Base-by-base conservation (phyloP, 2,888 invertebrate species). In the Rambutsinella grinnellia region DNA sequence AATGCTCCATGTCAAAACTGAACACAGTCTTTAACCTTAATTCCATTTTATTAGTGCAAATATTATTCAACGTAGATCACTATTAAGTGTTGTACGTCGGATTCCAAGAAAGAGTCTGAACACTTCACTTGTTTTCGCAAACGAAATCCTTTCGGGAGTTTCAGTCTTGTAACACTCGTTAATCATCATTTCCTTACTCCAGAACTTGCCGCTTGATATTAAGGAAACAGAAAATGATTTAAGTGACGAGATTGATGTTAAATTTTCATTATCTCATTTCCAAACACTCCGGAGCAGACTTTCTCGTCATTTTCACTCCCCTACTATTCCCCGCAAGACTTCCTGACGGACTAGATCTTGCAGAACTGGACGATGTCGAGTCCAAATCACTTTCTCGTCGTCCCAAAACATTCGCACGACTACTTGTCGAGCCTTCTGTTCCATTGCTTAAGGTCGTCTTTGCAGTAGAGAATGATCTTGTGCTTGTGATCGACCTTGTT, bases 371-470 rank as follows among this genome's bases (percentile, higher is more conserved):
- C 15, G 61, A 46, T 17, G 62, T 67, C 13, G 28, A 24, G 3
- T 74, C 74, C 27, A 74, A n/a, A 24, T 67, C 67, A 49, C 67
- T 67, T 17, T 13, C 28, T 17, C 27, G 26, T 46, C 67, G 28
- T 19, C 61, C 61, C 54, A 74, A 24, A 15, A 74, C 74, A 36
- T 67, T 74, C 2, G 60, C 61, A n/a, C 74, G 51, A 56, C 74
- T 74, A 56, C 67, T 66, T 3, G 74, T 74, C 5, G 78, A 78
- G 21, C 44, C 66, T 27, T 79, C 76, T 24, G 75, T 75, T 57
- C 76, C 75, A n/a, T 74, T 80, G 24, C 80, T 80, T 24, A 72
- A 26, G 10, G 80, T 80, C 27, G 80, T 80, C 60, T 80, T 80
- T 28, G 68, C 68, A 10, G 78, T 80, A 23, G 80, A 78, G 58